Evolutionary conservation across 2,888 invertebrate species (phyloP), one percentile per base, ranked within the genome.

Genomic region (Epinotia nisella): DNA sequence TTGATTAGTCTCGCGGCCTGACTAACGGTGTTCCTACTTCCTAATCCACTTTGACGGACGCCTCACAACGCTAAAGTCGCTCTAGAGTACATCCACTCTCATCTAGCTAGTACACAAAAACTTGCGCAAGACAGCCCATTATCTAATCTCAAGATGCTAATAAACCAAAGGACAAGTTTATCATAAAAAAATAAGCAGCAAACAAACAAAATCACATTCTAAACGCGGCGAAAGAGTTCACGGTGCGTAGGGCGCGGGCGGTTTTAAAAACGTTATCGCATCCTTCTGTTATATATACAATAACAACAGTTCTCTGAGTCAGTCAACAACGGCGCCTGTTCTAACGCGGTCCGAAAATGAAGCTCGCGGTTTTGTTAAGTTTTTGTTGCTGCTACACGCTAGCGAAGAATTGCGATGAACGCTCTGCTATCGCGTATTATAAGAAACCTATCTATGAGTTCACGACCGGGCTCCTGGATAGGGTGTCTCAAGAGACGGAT

Each of bases 371-470:
- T 9, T 61, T 80, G 62, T 51, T 83, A 53, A 70, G 80, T 69
- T 73, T 78, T 58, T n/a, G 82, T 58, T n/a, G 82, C 9, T 79
- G 76, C 24, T 70, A 64, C 5, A 24, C 13, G 39, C 68, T 7
- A 75, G 79, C 15, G 75, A 77, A 83, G 56, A 73, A 70, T 4
- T 90, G 90, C 69, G 86, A 77, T 58, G 59, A 82, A 35, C 78
- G 76, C 39, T 81, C 85, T 0, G 82, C 85, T 0, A 70, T 86
- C 1, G 74, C 78, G 0, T 79, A 84, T 0, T 76, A 86, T 17
- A 88, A 85, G 74, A 75, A 80, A 45, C 86, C 89, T 0, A 83
- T 84, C 0, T 90, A 89, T 74, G 83, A 87, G 1, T 92, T 91
- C 66, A 88, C 92, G 7, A 75, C 85, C 9, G 78, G 77, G 39